Evolutionary conservation across 2,113 vertebrate genomes (phyloP), one percentile per base, ranked within the genome.

Genomic region (Salvator merianae): DNA sequence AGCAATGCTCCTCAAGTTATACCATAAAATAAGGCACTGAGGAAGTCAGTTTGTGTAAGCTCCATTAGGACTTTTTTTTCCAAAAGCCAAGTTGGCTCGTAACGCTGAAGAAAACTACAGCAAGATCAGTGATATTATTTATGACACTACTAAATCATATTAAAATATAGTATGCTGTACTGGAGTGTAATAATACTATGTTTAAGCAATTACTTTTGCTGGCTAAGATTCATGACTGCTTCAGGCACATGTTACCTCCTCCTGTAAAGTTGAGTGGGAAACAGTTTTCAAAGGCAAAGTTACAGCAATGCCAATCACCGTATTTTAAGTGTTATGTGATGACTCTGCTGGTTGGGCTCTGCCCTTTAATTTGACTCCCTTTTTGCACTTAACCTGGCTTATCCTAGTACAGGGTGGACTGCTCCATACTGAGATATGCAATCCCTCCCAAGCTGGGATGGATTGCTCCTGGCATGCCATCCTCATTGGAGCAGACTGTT

Each of bases 181-280:
- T 69, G 79, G 90, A 38, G 20, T 22, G 8, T 88, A 83, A 74
- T 76, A 85, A 80, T 63, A 65, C 74, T 65, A 4, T 6, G n/a
- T 63, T 62, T 85, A 81, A 81, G 86, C 82, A 82, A 90, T 83
- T 68, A 82, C 28, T 68, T 88, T 34, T 30, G 36, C 16, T 40
- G 38, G 24, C 43, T 69, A 77, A 74, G 71, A 71, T 86, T n/a
- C 3, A 6, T 86, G 63, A 2, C 22, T 20, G 4, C 4, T 69
- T 22, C 16, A 78, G 73, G 38, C 81, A 68, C 24, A 30, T 2
- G 22, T 7, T 20, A 10, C 50, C 34, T 28, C 36, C 50, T n/a
- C 5, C 8, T 85, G 7, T 81, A 82, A 26, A 2, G n/a, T 30
- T 59, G 63, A 34, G 22, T 70, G 1, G 1, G 72, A 16, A 40